Base-by-base conservation (phyloP, 1,140 invertebrate genomes). In the Acromyrmex charruanus region DNA sequence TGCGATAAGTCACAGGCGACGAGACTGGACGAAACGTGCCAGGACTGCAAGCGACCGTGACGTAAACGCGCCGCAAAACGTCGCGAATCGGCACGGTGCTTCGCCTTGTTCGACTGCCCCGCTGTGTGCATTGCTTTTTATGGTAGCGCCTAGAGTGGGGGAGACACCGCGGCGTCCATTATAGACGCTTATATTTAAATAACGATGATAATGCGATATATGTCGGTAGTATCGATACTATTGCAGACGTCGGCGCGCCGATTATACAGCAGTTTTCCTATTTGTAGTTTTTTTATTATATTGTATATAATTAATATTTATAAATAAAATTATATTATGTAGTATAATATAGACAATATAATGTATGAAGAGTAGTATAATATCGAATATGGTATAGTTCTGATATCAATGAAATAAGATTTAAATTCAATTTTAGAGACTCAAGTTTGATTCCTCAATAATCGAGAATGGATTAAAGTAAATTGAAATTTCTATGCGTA, bases 61-160 rank as follows among this genome's bases (percentile, higher is more conserved):
- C 69, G n/a, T 69, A 80, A 18, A 89, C 39, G 9, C 10, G 39
- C 39, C 39, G 39, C 39, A 10, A 44, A 44, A 44, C 39, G 10
- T 10, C 7, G 39, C 39, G 10, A 44, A 39, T 39, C 35, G 35
- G 0, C 35, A 39, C 35, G 35, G 35, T 39, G 7, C 35, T 39
- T 39, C 35, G 35, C 35, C 35, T 39, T 39, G 49, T 49, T 89
- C 77, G 75, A 88, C 82, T 86, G 75, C 72, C 87, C 87, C 80
- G 75, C 71, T 68, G 84, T 85, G 35, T 39, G 35, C 28, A 85
- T 77, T 16, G 61, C 44, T 80, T 66, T 80, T 66, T 68, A 80
- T 10, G 77, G 49, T 66, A 25, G 75, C 58, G 74, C 35, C 55
- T 68, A 44, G 55, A 53, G 86, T 81, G 87, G 88, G 87, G 88